These are phyloP conservation scores for Gallinago jamesoni DNA, from an alignment of 2,113 vertebrate genomes.

Conservation along the genomic window DNA sequence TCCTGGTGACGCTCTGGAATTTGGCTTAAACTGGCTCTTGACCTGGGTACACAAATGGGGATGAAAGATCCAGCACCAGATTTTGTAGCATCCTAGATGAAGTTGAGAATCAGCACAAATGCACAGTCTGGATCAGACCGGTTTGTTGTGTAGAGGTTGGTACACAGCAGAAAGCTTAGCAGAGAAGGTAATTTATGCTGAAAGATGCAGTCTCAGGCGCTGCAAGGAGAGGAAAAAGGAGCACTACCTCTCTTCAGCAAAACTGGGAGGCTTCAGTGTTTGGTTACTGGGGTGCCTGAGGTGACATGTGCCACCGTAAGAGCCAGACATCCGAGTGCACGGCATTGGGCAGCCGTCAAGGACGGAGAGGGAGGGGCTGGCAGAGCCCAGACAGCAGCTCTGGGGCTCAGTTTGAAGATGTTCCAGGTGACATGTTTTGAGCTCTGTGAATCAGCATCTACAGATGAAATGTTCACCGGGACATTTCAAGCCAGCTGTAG, in stretches of 20 bases:
- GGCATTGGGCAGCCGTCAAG: not conserved
- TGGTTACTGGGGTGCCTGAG: not conserved
- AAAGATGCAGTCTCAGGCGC: not conserved
- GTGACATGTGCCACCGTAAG: rapidly evolving
- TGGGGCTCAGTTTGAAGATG: not conserved
- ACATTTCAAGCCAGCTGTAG: not conserved
- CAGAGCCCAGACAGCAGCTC: not conserved
- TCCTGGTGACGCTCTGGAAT: not conserved
- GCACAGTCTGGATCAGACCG: not conserved
- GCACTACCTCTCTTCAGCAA: not conserved
- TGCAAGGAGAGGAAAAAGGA: not conserved
- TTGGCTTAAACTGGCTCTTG: not conserved
- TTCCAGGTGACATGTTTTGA: not conserved
- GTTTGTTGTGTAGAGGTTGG: not conserved
- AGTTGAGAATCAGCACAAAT: not conserved
- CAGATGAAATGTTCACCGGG: not conserved
- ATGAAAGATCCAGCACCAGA: not conserved
- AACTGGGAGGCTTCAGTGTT: not conserved
- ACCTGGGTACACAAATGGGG: not conserved
- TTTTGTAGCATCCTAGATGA: rapidly evolving
- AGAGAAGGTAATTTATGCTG: not conserved
- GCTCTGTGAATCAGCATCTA: not conserved
- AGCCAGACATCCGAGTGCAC: not conserved
- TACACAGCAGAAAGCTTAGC: not conserved
- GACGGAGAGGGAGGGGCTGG: not conserved